phyloP scores from a whole-genome alignment of 1,140 invertebrate species.

The Drosophila repleta region DNA sequence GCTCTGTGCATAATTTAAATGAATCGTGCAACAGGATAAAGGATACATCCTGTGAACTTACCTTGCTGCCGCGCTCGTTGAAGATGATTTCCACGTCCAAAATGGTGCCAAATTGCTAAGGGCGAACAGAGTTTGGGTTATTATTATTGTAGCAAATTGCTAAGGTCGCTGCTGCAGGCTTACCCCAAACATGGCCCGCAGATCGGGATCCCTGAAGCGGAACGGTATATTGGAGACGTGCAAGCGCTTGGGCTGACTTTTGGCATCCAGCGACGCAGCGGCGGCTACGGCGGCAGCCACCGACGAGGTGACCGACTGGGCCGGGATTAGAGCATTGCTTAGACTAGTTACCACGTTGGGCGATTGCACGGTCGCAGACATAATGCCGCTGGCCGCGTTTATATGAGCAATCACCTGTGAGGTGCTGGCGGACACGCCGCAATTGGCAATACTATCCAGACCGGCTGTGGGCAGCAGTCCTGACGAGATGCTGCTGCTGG shows the following conservation, averaged over 20 bases:
- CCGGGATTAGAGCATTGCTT: conserved; percentile 69
- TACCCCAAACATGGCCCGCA: conserved; percentile 99
- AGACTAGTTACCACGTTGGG: conserved; percentile 73
- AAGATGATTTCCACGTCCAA: conserved; percentile 99
- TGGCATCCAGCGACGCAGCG: conserved; percentile 79
- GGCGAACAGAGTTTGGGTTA: conserved; percentile 68
- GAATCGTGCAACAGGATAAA: conserved; percentile 41
- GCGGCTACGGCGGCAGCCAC: conserved; percentile 61
- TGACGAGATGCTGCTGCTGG: conserved; percentile 56
- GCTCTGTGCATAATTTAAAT: conserved; percentile 48
- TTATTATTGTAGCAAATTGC: conserved; percentile 15
- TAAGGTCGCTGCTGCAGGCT: conserved; percentile 84
- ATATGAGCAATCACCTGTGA: conserved; percentile 79
- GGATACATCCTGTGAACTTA: conserved; percentile 86
- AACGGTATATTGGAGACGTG: conserved; percentile 99
- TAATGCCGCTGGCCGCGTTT: conserved; percentile 76
- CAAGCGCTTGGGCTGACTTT: conserved; percentile 92
- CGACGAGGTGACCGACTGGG: conserved; percentile 58
- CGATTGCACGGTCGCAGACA: conserved; percentile 66
- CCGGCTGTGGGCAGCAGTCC: conserved; percentile 61
- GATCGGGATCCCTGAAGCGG: conserved; percentile 98
- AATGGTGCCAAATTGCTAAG: conserved; percentile 98
- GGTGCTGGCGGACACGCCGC: conserved; percentile 64
- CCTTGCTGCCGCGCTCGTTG: conserved; percentile 99
- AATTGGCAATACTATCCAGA: conserved; percentile 61